Conservation (phyloP, 2,797 vertebrate species). For the Falco columbarius region DNA sequence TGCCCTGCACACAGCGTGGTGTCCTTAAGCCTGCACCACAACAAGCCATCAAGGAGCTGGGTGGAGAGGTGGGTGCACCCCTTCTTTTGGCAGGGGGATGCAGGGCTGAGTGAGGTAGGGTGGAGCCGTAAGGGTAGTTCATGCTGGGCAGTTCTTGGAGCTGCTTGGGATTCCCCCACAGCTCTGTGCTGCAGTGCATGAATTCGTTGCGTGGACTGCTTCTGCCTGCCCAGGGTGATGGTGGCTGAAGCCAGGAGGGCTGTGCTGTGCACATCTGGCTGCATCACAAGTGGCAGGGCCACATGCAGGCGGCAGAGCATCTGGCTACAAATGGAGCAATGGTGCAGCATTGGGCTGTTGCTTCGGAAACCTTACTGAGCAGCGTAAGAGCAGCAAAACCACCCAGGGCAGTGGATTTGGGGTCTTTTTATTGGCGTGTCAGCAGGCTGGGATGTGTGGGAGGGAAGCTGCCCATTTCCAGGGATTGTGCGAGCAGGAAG, state of each 20-base stretch:
- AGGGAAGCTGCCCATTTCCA: constrained; percentile 90
- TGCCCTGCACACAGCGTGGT: not conserved
- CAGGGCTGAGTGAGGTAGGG: not conserved
- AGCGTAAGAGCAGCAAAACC: not conserved
- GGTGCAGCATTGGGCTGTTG: not conserved
- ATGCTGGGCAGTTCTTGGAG: not conserved
- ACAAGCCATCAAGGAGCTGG: not conserved
- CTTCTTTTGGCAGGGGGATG: not conserved
- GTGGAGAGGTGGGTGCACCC: not conserved
- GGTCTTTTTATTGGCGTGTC: constrained; percentile 24
- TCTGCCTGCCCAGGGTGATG: not conserved
- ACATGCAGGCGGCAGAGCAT: not conserved
- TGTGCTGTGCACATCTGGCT: not conserved
- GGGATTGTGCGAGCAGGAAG: constrained; percentile 90
- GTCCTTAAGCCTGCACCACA: not conserved
- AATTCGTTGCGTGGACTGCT: rapidly evolving
- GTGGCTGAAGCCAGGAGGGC: not conserved
- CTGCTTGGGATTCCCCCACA: not conserved
- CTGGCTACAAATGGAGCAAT: not conserved
- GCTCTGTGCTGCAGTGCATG: rapidly evolving
- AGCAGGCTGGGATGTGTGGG: constrained; percentile 50
- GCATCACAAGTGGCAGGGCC: not conserved
- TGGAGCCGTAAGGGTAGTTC: not conserved
- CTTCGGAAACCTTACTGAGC: not conserved
- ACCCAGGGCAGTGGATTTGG: constrained; percentile 13